A percentile compares a stretch with the other conserved stretches of the same genome.
phyloP scores from a whole-genome alignment of 2,888 invertebrate species.

The Aphidius colemani region DNA sequence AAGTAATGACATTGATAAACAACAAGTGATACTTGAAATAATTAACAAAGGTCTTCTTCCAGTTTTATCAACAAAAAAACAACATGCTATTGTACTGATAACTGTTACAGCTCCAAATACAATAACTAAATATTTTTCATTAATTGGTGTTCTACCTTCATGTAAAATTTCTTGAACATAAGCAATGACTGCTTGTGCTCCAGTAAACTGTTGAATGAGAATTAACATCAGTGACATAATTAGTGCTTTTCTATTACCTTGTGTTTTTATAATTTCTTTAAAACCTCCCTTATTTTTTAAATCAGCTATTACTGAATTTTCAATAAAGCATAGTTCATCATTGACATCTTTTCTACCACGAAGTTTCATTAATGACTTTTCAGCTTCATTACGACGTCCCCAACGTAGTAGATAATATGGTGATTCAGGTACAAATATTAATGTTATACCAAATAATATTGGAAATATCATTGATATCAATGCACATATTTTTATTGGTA shows the following conservation, averaged over 20 bases:
- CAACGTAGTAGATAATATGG: slow-evolving; percentile 36
- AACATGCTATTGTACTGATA: slow-evolving; percentile 21
- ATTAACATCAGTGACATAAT: slow-evolving; percentile 28
- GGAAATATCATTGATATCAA: slow-evolving; percentile 24
- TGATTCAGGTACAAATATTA: slow-evolving; percentile 34
- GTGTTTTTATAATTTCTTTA: slow-evolving; percentile 29
- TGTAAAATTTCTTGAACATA: slow-evolving; percentile 35
- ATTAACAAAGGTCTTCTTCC: slow-evolving; percentile 35
- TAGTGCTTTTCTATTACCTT: slow-evolving; percentile 28
- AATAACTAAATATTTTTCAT: slow-evolving; percentile 38
- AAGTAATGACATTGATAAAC: slow-evolving; percentile 29
- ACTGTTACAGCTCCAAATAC: slow-evolving; percentile 39
- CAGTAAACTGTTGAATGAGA: slow-evolving; percentile 32
- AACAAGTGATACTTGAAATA: slow-evolving; percentile 31
- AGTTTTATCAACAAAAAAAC: slow-evolving; percentile 33
- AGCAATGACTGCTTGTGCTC: slow-evolving; percentile 17
- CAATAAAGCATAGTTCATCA: slow-evolving; percentile 30
- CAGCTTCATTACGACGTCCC: slow-evolving; percentile 22
- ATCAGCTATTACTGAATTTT: slow-evolving; percentile 31
- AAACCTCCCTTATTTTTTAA: slow-evolving; percentile 21
- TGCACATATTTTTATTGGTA: slow-evolving; percentile 30
- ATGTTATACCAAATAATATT: slow-evolving; percentile 17
- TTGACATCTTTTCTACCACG: slow-evolving; percentile 29
- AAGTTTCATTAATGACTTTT: slow-evolving; percentile 25
- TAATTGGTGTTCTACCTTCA: slow-evolving; percentile 28